Evolutionary conservation across 2,888 invertebrate species (phyloP).

Genomic region (Drosophila vallismaia): DNA sequence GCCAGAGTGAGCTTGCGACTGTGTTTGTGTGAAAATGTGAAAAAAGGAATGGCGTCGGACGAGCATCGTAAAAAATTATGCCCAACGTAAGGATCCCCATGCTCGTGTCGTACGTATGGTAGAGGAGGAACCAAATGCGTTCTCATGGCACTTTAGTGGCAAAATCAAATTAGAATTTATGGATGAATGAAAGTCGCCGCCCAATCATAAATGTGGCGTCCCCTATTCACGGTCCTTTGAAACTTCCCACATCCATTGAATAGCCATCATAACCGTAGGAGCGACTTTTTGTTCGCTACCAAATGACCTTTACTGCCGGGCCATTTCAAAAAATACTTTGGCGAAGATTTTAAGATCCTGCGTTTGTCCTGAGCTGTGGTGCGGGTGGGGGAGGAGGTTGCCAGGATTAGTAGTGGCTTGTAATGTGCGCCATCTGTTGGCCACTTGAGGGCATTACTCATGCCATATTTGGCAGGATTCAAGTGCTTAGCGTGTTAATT

Average conservation of each 20-base stretch:
- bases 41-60: constrained; percentile 79
- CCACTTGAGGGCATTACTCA: constrained; percentile 81
- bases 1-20: not conserved
- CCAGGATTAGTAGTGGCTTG: constrained; percentile 62
- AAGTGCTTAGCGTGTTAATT: constrained; percentile 83
- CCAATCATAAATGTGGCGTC: constrained; percentile 74
- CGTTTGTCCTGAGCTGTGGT: constrained; percentile 2
- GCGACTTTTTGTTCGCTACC: constrained; percentile 15
- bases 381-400: not conserved
- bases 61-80: constrained; percentile 80
- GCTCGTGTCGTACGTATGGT: not conserved
- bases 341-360: constrained; percentile 53
- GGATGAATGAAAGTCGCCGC: constrained; percentile 73
- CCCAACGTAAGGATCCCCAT: constrained; percentile 66
- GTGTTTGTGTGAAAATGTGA: constrained; percentile 61
- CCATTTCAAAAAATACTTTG: constrained; percentile 18
- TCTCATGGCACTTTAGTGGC: constrained; percentile 79
- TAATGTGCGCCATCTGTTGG: constrained; percentile 72
- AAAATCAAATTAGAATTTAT: constrained; percentile 83
- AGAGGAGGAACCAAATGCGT: constrained; percentile 58
- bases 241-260: constrained; percentile 44
- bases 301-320: constrained; percentile 15
- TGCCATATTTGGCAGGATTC: constrained; percentile 81
- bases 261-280: constrained; percentile 58
- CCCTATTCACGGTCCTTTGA: constrained; percentile 12